Percentiles rank a stretch among this genome's conserved stretches.
phyloP scores from a whole-genome alignment of 2,888 invertebrate genomes.

The Adelognathus sp. region DNA sequence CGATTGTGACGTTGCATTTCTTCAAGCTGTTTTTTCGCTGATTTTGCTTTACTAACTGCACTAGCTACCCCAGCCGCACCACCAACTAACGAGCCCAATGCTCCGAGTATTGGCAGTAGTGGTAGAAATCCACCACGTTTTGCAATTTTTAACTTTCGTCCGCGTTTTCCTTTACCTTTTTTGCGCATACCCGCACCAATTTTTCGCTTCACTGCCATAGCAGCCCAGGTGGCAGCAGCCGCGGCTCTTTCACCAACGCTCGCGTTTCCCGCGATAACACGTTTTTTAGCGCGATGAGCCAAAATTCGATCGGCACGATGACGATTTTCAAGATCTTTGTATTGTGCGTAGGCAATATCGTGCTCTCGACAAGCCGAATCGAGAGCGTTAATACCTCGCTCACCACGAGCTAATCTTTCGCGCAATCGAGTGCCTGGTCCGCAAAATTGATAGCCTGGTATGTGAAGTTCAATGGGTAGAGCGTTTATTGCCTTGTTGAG shows the following conservation, averaged over 20 bases:
- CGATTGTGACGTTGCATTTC: constrained; percentile 13
- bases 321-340: constrained; percentile 26
- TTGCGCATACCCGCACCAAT: constrained; percentile 38
- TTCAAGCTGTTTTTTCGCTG: constrained; percentile 14
- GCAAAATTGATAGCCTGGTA: constrained; percentile 52
- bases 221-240: constrained; percentile 28
- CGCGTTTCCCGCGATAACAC: constrained; percentile 24
- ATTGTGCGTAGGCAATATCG: constrained; percentile 42
- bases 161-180: not conserved
- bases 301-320: constrained; percentile 35
- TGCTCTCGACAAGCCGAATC: constrained; percentile 53
- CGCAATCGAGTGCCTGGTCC: constrained; percentile 48
- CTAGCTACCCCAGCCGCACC: constrained; percentile 63
- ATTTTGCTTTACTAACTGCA: constrained; percentile 61
- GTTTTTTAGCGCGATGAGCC: constrained; percentile 38
- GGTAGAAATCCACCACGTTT: constrained; percentile 49
- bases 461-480: constrained; percentile 39
- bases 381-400: constrained; percentile 34
- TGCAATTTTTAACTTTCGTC: not conserved
- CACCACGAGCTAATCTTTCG: constrained; percentile 30
- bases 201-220: constrained; percentile 57
- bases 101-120: constrained; percentile 56
- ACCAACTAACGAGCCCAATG: constrained; percentile 60
- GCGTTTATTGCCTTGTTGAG: constrained; percentile 1
- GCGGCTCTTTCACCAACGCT: constrained; percentile 5